These are phyloP conservation scores for Isotomurus palustris DNA, from an alignment of 2,888 invertebrate species.

Conservation along the genomic window DNA sequence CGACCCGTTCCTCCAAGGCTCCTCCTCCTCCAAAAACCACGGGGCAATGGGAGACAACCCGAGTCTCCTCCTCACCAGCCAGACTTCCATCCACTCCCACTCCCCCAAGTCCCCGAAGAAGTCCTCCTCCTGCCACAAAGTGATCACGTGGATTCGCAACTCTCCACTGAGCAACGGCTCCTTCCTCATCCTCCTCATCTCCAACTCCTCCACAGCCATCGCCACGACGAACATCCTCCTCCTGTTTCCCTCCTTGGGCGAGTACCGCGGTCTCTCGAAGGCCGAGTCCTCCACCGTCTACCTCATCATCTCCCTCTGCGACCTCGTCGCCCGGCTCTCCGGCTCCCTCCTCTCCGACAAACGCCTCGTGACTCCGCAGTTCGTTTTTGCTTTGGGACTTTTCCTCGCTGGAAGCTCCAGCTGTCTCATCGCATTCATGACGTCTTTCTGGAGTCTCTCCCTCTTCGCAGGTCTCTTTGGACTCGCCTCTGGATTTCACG, in stretches of 20 bases:
- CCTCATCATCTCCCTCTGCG: slow-evolving; percentile 20
- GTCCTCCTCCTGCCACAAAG: neutral
- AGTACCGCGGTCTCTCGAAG: slow-evolving; percentile 13
- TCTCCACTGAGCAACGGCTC: slow-evolving; percentile 14
- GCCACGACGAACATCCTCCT: slow-evolving; percentile 28
- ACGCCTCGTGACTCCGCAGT: neutral
- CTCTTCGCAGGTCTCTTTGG: slow-evolving; percentile 14
- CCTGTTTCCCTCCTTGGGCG: slow-evolving; percentile 24
- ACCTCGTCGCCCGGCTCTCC: slow-evolving; percentile 18
- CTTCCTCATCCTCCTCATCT: slow-evolving; percentile 19
- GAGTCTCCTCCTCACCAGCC: too few relatives aligned
- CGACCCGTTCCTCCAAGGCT: too few relatives aligned
- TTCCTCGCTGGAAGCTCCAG: slow-evolving; percentile 20
- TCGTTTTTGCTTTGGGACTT: slow-evolving; percentile 23
- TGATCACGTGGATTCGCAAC: neutral
- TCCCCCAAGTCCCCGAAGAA: neutral
- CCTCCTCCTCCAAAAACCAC: too few relatives aligned
- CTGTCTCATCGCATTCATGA: slow-evolving; percentile 3
- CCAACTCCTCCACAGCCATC: slow-evolving; percentile 25
- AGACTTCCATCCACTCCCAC: too few relatives aligned
- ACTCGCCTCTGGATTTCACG: slow-evolving; percentile 20
- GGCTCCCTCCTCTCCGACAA: slow-evolving; percentile 23
- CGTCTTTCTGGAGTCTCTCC: neutral
- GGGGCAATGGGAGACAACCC: too few relatives aligned
- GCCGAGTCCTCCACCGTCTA: slow-evolving; percentile 19